A percentile compares a stretch with the other conserved stretches of the same genome.
Conservation (phyloP, 2,797 vertebrate genomes). For the Myotis daubentonii region DNA sequence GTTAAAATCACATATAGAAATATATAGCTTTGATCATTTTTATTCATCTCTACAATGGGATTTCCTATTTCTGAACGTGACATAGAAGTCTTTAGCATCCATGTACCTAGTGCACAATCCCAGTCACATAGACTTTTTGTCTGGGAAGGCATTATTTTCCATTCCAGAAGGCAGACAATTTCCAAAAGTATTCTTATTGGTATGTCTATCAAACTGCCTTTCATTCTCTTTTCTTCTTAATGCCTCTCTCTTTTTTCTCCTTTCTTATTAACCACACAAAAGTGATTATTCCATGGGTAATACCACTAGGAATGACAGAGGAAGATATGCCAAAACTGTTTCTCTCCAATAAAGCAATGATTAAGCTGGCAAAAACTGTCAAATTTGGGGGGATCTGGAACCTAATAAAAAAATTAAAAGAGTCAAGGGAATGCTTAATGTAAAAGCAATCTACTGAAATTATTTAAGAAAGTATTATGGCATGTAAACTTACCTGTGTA, state of each 20-base stretch:
- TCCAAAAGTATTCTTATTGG: slow-evolving; percentile 22
- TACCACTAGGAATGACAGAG: background rate
- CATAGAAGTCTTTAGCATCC: background rate
- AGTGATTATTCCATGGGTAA: background rate
- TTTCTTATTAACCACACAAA: slow-evolving; percentile 27
- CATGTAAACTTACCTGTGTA: background rate
- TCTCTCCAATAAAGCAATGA: background rate
- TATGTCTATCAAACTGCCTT: slow-evolving; percentile 5
- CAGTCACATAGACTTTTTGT: background rate
- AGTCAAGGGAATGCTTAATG: background rate
- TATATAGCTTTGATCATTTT: background rate
- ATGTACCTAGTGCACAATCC: background rate
- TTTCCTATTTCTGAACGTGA: background rate
- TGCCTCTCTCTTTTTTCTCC: background rate
- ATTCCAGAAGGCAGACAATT: background rate
- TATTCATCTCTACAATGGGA: background rate
- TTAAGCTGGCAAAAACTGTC: background rate
- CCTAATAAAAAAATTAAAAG: background rate
- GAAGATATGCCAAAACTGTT: background rate
- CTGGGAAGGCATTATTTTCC: background rate
- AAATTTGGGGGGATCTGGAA: background rate
- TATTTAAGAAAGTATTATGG: background rate
- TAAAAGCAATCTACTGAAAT: background rate
- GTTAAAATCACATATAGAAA: background rate
- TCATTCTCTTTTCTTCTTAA: slow-evolving; percentile 51